A percentile compares a stretch with the other conserved stretches of the same genome.
Conservation (phyloP, 1,140 invertebrate genomes). For the Procambarus virginalis region DNA sequence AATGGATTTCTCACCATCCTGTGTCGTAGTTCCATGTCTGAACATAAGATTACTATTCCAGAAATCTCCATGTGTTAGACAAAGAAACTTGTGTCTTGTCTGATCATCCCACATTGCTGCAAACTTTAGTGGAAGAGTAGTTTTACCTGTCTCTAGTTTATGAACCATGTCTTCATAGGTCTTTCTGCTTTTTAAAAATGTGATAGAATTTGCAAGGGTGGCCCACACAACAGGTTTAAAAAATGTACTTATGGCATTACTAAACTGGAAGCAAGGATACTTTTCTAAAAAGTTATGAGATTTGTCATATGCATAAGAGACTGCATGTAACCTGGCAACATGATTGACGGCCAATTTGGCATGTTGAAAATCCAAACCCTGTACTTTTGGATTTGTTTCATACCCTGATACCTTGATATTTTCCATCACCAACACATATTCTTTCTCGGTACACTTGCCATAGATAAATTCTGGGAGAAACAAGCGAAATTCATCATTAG, state of each 20-base stretch:
- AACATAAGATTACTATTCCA: constrained; percentile 68
- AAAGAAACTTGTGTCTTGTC: constrained; percentile 59
- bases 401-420: constrained; percentile 63
- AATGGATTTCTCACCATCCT: constrained; percentile 23
- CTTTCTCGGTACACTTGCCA: constrained; percentile 65
- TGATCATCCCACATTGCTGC: constrained; percentile 59
- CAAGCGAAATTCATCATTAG: constrained; percentile 43
- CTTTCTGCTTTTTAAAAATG: constrained; percentile 62
- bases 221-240: constrained; percentile 64
- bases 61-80: constrained; percentile 69
- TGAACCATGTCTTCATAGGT: constrained; percentile 67
- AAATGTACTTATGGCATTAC: constrained; percentile 55
- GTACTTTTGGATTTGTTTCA: constrained; percentile 56
- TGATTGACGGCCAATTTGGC: constrained; percentile 61
- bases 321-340: constrained; percentile 65
- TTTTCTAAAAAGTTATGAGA: constrained; percentile 56
- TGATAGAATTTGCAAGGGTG: constrained; percentile 54
- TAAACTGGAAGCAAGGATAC: constrained; percentile 64
- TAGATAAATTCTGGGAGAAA: constrained; percentile 66
- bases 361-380: constrained; percentile 61
- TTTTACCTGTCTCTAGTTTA: constrained; percentile 62
- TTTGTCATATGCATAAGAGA: constrained; percentile 66
- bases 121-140: constrained; percentile 63
- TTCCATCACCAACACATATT: constrained; percentile 68
- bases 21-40: constrained; percentile 13